phyloP scores from a whole-genome alignment of 2,888 invertebrate species.

The Pycnomerus fuliginosus region DNA sequence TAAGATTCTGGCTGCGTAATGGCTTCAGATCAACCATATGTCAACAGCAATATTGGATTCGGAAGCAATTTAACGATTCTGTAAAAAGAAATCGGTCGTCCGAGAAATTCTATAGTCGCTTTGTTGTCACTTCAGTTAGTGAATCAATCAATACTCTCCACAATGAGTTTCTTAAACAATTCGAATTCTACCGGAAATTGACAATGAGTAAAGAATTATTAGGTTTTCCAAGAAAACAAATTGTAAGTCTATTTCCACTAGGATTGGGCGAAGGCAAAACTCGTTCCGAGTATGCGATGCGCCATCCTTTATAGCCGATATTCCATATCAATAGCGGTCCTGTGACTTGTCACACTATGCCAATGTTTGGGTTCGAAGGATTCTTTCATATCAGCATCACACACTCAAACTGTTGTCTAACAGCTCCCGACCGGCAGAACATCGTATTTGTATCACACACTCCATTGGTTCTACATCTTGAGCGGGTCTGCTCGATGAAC shows the following conservation, averaged over 20 bases:
- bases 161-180: slow-evolving; percentile 34
- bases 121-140: slow-evolving; percentile 41
- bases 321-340: slow-evolving; percentile 15
- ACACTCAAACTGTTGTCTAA: slow-evolving; percentile 25
- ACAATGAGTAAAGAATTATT: slow-evolving; percentile 21
- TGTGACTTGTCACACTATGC: slow-evolving; percentile 18
- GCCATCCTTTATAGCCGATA: slow-evolving; percentile 10
- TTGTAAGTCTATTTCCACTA: slow-evolving; percentile 1
- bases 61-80: slow-evolving; percentile 39
- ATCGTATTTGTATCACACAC: slow-evolving; percentile 38
- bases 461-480: slow-evolving; percentile 32
- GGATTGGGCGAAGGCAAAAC: neutral
- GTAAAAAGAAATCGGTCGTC: slow-evolving; percentile 37
- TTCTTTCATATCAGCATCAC: slow-evolving; percentile 22
- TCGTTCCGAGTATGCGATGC: neutral
- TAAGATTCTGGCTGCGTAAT: slow-evolving; percentile 32
- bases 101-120: slow-evolving; percentile 38
- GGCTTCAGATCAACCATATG: slow-evolving; percentile 35
- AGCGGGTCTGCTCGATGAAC: too few species aligned
- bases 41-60: slow-evolving; percentile 42
- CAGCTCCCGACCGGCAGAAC: slow-evolving; percentile 25
- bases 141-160: slow-evolving; percentile 33
- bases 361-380: slow-evolving; percentile 8
- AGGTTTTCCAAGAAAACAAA: slow-evolving; percentile 15
- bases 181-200: slow-evolving; percentile 26